Percentiles rank a stretch among this genome's conserved stretches.
These are phyloP conservation scores for Lepidocolaptes lacrymiger DNA, from an alignment of 2,797 vertebrate genomes.

Conservation along the genomic window DNA sequence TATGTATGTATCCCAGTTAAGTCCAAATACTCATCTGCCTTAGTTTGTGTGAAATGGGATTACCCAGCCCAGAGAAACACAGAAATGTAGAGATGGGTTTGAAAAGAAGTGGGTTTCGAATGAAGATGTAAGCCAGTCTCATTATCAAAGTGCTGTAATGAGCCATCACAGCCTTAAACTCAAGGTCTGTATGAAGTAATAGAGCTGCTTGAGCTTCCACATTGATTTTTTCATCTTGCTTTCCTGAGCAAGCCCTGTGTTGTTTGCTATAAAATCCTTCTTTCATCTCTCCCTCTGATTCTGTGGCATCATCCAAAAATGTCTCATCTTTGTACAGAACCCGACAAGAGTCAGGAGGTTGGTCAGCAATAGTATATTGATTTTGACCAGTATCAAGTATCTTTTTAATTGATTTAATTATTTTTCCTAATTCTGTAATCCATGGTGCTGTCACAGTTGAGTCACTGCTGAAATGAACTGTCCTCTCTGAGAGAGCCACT, in stretches of 20 bases:
- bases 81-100: background rate
- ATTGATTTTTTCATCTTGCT: background rate
- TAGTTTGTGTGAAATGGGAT: background rate
- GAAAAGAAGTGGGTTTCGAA: background rate
- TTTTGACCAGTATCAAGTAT: background rate
- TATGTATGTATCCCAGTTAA: background rate
- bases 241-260: background rate
- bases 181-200: background rate
- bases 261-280: background rate
- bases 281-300: background rate
- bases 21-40: background rate
- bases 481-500: too few species aligned
- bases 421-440: background rate
- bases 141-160: background rate
- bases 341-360: background rate
- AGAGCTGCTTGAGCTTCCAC: background rate
- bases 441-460: background rate
- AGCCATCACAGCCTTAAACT: background rate
- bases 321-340: background rate
- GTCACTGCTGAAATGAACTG: background rate
- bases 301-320: background rate
- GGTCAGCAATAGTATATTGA: background rate
- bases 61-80: background rate
- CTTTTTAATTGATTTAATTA: background rate
- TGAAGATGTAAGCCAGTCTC: background rate